Evolutionary conservation across 2,888 invertebrate genomes (phyloP), one percentile per base, ranked within the genome.

Genomic region (Orchestes rusci): DNA sequence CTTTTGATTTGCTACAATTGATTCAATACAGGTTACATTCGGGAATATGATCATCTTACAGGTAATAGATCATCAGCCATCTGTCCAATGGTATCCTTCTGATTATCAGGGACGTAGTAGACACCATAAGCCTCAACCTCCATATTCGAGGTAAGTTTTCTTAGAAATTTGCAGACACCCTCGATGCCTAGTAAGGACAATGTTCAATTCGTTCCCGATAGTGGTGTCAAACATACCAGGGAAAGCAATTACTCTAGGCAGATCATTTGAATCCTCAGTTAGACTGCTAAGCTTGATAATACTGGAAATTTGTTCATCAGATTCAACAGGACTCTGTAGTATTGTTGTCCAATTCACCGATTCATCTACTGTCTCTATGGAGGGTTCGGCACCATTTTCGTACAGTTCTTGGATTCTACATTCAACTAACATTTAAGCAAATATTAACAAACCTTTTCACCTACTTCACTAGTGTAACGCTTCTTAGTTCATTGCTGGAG

Each of bases 401-500:
- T n/a, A n/a, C n/a, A n/a, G n/a, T n/a, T n/a, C n/a, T n/a, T n/a
- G n/a, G n/a, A n/a, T n/a, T n/a, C n/a, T n/a, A n/a, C n/a, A n/a
- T n/a, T n/a, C n/a, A n/a, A n/a, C n/a, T n/a, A n/a, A n/a, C n/a
- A n/a, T n/a, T n/a, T n/a, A n/a, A n/a, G n/a, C n/a, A n/a, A n/a
- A n/a, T n/a, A n/a, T n/a, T n/a, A n/a, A n/a, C n/a, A n/a, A n/a
- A n/a, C n/a, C n/a, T 3, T 5, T 15, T 27, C 4, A 16, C 23
- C 28, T 32, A 76, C 76, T 70, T 82, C 15, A 79, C 77, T 54
- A 92, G 82, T 0, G 88, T 92, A 28, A 93, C 68, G 1, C 77
- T 76, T 37, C 92, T 76, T 45, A 94, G 82, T 55, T 94, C 92
- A 61, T 89, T 86, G 3, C 91, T 83, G 0, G 89, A 82, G 3